Percentiles rank a stretch among this genome's conserved stretches.
phyloP scores from a whole-genome alignment of 2,888 invertebrate species.

The Andrena trimmerana region DNA sequence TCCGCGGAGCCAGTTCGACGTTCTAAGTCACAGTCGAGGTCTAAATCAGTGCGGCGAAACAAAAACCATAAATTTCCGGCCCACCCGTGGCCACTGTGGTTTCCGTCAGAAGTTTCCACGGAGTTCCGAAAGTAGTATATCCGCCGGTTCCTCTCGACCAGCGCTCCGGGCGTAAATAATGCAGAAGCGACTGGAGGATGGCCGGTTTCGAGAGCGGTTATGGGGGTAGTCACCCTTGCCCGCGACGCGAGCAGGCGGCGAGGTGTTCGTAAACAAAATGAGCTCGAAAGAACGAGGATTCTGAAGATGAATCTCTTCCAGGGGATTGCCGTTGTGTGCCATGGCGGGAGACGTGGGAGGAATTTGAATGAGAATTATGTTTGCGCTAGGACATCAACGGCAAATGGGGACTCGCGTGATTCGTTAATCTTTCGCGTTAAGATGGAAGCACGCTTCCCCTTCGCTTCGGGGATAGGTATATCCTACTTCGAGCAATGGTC shows the following conservation, averaged over 20 bases:
- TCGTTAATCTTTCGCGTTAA: too few relatives aligned
- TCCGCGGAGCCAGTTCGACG: conserved; percentile 16
- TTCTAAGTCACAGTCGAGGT: conserved; percentile 18
- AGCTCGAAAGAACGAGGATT: not conserved
- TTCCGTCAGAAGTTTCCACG: conserved; percentile 83
- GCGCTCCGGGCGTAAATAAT: conserved; percentile 79
- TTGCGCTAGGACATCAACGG: too few relatives aligned
- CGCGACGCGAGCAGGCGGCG: conserved; percentile 24
- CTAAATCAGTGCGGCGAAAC: conserved; percentile 83
- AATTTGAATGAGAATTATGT: not conserved
- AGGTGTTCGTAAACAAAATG: conserved; percentile 49
- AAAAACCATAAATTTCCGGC: conserved; percentile 84
- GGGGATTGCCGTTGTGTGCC: not conserved
- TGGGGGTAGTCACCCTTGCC: conserved; percentile 39
- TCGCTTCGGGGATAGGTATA: too few relatives aligned
- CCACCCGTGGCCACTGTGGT: conserved; percentile 80
- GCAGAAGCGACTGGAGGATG: conserved; percentile 48
- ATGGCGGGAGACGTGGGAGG: not conserved
- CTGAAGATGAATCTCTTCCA: not conserved
- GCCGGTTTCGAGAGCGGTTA: conserved; percentile 24
- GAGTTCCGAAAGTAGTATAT: conserved; percentile 84
- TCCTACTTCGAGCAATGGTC: too few relatives aligned
- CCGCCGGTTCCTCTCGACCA: conserved; percentile 66
- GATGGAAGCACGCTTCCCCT: too few relatives aligned
- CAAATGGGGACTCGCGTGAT: too few relatives aligned